Evolutionary conservation across 1,140 invertebrate species (phyloP), one percentile per base, ranked within the genome.

Genomic region (Drosophila mauritiana): DNA sequence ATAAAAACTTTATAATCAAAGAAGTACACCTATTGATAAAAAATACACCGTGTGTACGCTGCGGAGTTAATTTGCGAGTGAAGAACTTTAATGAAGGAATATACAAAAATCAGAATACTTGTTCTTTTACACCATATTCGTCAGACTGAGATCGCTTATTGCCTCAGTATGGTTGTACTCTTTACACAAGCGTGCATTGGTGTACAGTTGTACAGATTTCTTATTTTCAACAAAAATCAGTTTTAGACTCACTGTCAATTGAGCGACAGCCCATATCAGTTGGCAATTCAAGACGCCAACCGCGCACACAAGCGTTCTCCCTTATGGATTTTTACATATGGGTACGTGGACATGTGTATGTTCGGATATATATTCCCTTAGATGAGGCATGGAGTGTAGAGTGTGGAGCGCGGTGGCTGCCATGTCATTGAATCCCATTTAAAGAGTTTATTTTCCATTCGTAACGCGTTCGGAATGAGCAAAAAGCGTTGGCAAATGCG

Each of bases 401-500:
- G 7, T 10, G 2, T 13, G 45, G 45, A 27, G 22, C 8, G n/a
- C 20, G 45, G 13, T 8, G n/a, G 48, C 48, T 34, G 53, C 59
- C 31, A 20, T 55, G 52, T 42, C 65, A 57, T 69, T 78, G 61
- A 81, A 74, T 78, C 61, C 51, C 83, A 78, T 85, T 86, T 86
- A 86, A 86, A 86, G 78, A 78, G 82, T 86, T 86, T 69, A 78
- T 86, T 86, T 86, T 68, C 73, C 69, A 86, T 86, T 85, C 82
- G 58, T 31, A 63, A 49, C 83, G 82, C 82, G 78, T 86, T 70
- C 58, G 57, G 61, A 76, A 70, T 80, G 80, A 42, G 80, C 56
- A 61, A 65, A 73, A 78, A 65, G 59, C 54, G 64, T 20, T 58
- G 67, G 63, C 42, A 65, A 80, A 68, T 62, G 80, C 70, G 45